Base-by-base conservation (phyloP, 2,113 vertebrate genomes). In the Pedetes capensis region DNA sequence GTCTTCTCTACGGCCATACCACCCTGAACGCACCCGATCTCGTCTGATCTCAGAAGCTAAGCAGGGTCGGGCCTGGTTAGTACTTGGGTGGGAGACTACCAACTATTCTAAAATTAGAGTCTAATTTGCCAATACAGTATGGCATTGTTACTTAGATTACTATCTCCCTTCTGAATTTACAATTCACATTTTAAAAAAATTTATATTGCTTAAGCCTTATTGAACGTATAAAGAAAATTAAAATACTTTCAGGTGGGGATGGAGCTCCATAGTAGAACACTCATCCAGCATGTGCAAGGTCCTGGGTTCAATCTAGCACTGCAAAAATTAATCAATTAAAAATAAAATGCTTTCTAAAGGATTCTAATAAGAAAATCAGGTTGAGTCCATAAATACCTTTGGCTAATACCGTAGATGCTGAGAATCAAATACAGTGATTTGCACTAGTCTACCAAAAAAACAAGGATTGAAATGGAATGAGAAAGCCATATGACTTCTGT, bases 161-260 rank as follows among this genome's bases (percentile, higher is more conserved):
- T 87, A 68, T 74, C 37, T 71, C 74, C 87, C 74, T 94, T 90
- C 47, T 85, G n/a, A 93, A 83, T 37, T 82, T 22, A 57, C 37
- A 39, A 68, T 27, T 84, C 11, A 87, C 29, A 94, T 89, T 94
- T 64, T 27, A 61, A 51, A 72, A 61, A 51, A 72, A 55, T 59
- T 94, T 64, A 81, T 82, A 71, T 85, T 55, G 23, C 44, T 74
- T 72, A 87, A 87, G 23, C 17, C 74, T 13, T 71, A 75, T 17
- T n/a, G 95, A 84, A 68, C 18, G 68, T 71, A 16, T 64, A 76
- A 94, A 51, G 16, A 94, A 83, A 89, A 85, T 68, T 88, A 61
- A 88, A 96, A 68, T 94, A 39, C 20, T 92, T 89, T 61, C 22
- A 23, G 22, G 5, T 61, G 20, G 59, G n/a, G n/a, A n/a, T n/a